These are phyloP conservation scores for Embidobia sp. DNA, from an alignment of 2,888 invertebrate species.

Conservation along the genomic window DNA sequence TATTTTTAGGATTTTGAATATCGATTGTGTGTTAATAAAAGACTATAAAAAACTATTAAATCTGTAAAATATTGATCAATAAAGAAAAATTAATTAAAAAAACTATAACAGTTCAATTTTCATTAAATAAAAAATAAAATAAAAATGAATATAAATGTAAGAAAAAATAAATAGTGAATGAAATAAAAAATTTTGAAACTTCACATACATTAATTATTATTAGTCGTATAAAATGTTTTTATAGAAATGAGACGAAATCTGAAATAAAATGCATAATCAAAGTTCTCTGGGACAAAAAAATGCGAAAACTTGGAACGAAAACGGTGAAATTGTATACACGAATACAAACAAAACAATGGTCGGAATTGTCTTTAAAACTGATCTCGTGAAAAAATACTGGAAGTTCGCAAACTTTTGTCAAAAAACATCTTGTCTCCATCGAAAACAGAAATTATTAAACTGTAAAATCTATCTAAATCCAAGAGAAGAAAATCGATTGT, in stretches of 20 bases:
- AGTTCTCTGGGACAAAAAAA: constrained; percentile 21
- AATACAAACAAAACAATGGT: constrained; percentile 19
- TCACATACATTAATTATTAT: too few relatives aligned
- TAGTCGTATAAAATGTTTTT: not conserved
- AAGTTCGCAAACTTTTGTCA: constrained; percentile 23
- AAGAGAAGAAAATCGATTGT: not conserved
- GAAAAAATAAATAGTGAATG: too few relatives aligned
- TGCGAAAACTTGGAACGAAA: constrained; percentile 37
- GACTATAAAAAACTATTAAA: too few relatives aligned
- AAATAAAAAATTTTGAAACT: too few relatives aligned
- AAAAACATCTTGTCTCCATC: constrained; percentile 8
- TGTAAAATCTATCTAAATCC: not conserved
- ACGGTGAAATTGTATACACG: constrained; percentile 3
- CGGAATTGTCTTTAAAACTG: constrained; percentile 12
- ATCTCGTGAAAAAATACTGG: constrained; percentile 31
- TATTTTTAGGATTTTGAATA: too few relatives aligned
- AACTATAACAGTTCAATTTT: too few relatives aligned
- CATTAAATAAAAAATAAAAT: too few relatives aligned
- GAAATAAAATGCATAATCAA: constrained; percentile 21
- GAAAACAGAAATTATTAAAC: constrained; percentile 1
- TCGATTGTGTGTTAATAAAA: too few relatives aligned
- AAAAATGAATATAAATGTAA: too few relatives aligned
- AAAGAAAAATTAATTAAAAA: too few relatives aligned
- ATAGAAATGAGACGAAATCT: not conserved
- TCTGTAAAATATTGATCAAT: too few relatives aligned